These are phyloP conservation scores for Agriopis marginaria DNA, from an alignment of 2,888 invertebrate genomes.

Conservation along the genomic window DNA sequence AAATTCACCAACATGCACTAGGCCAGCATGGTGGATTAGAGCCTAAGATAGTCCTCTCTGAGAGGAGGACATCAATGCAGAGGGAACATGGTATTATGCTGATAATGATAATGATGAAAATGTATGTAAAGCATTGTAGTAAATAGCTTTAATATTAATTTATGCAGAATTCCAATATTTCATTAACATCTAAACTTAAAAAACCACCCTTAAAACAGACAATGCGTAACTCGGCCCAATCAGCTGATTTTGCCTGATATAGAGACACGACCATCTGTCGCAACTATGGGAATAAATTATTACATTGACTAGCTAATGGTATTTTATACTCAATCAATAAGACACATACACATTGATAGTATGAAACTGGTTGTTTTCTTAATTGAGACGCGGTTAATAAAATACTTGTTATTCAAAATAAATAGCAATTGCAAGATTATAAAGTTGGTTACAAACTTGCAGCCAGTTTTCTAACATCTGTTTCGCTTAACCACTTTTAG, in stretches of 20 bases:
- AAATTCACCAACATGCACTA: no score
- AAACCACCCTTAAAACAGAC: conserved; percentile 1
- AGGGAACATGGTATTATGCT: no score
- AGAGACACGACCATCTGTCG: conserved; percentile 19
- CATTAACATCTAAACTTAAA: neutral
- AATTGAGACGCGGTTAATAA: neutral
- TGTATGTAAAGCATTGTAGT: no score
- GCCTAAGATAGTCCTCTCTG: no score
- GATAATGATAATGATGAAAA: no score
- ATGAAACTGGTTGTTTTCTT: conserved; percentile 20
- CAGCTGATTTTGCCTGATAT: conserved; percentile 23
- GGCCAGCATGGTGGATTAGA: no score
- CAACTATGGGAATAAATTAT: neutral
- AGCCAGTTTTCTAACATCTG: conserved; percentile 20
- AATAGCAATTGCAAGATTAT: conserved; percentile 33
- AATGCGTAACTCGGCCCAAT: neutral
- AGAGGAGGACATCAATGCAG: no score
- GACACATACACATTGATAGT: conserved; percentile 6
- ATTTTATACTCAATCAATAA: conserved; percentile 21
- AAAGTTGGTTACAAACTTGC: conserved; percentile 30
- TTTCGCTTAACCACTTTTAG: neutral
- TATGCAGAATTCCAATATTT: neutral
- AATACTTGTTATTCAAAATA: conserved; percentile 39
- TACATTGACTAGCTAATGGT: conserved; percentile 7
- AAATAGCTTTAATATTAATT: no score